phyloP scores from a whole-genome alignment of 30 jellyfish, hydroid and myxozoan genomes.

The Aurelia aurita complex sp. Pacific region DNA sequence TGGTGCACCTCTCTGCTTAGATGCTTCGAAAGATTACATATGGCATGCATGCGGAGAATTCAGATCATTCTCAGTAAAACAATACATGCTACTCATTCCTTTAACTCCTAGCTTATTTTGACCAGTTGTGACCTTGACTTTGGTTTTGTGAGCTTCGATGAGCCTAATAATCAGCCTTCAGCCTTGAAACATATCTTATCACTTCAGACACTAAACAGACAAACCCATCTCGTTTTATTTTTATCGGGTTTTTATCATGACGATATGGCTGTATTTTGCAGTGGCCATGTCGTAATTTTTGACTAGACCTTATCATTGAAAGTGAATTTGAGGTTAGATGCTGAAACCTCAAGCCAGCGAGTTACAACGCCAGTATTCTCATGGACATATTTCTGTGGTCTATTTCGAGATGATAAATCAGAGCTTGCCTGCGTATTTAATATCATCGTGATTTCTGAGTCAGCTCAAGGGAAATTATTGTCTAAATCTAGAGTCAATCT shows the following conservation, averaged over 20 bases:
- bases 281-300: too few species aligned
- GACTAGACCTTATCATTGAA: constrained; percentile 18
- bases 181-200: too few species aligned
- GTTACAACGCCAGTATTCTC: constrained; percentile 6
- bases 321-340: constrained; percentile 27
- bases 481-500: too few species aligned
- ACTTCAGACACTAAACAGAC: too few species aligned
- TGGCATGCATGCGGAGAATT: constrained; percentile 22
- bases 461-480: not conserved
- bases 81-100: too few species aligned
- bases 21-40: not conserved
- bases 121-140: too few species aligned
- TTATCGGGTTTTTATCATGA: too few species aligned
- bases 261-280: too few species aligned
- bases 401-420: constrained; percentile 6
- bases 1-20: constrained; percentile 15
- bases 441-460: constrained; percentile 9
- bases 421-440: not conserved
- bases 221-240: too few species aligned
- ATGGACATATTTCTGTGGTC: constrained; percentile 53
- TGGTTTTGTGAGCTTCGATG: too few species aligned
- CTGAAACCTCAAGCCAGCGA: constrained; percentile 59
- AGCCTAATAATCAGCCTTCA: too few species aligned
- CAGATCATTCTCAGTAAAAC: not conserved
- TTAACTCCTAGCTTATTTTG: too few species aligned